Evolutionary conservation across 2,113 vertebrate genomes (phyloP).

Genomic region (Pitta sordida): DNA sequence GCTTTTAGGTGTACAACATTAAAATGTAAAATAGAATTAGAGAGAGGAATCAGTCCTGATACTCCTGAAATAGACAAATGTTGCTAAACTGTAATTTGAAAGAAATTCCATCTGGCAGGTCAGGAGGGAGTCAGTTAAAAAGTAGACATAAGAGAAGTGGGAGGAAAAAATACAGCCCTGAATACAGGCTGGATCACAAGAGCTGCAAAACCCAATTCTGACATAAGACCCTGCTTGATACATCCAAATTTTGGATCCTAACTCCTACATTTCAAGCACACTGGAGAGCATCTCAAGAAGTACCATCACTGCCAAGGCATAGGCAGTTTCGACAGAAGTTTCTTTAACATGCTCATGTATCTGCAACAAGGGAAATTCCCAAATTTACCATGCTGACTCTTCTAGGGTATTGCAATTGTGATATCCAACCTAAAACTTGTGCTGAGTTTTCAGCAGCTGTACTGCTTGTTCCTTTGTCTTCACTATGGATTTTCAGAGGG

Average conservation of each 20-base stretch:
- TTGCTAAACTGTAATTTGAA: background rate
- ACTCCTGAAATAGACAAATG: background rate
- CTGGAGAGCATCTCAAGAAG: background rate
- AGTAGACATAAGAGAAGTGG: background rate
- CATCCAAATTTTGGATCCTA: background rate
- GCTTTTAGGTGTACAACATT: rapidly evolving
- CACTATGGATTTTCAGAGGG: background rate
- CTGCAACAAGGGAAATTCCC: background rate
- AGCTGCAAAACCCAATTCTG: background rate
- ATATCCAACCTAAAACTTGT: background rate
- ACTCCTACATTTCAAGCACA: background rate
- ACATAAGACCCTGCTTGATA: background rate
- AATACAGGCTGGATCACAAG: background rate
- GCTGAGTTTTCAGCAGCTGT: background rate
- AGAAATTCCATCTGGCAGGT: too few relatives aligned
- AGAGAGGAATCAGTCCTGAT: background rate
- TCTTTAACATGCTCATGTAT: background rate
- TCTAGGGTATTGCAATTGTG: background rate
- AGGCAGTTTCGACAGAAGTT: background rate
- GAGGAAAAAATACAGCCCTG: background rate
- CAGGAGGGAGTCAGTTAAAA: background rate
- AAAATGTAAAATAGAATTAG: background rate
- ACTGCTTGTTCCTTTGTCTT: background rate
- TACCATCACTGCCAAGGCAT: background rate
- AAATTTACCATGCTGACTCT: background rate